Percentiles rank a stretch among this genome's conserved stretches.
These are phyloP conservation scores for Brachionus manjavacas DNA, from an alignment of 1,140 invertebrate genomes.

Conservation along the genomic window DNA sequence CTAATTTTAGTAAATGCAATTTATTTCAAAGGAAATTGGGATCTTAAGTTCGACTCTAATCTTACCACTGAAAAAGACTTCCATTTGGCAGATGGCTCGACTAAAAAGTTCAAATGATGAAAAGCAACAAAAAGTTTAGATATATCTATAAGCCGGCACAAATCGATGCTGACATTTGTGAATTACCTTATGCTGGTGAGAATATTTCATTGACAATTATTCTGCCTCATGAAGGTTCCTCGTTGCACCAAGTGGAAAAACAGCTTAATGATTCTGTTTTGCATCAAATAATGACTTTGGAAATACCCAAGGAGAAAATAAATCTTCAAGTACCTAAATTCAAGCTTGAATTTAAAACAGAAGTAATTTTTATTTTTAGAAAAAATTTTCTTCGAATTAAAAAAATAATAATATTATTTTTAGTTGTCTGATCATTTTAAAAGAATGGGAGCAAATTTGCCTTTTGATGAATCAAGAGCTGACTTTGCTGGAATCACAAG, in stretches of 20 bases:
- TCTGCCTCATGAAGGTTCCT: constrained; percentile 60
- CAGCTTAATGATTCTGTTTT: constrained; percentile 59
- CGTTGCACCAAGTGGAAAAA: constrained; percentile 58
- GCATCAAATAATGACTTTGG: constrained; percentile 43
- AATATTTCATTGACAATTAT: constrained; percentile 68
- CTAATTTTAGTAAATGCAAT: constrained; percentile 70
- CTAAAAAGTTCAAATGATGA: constrained; percentile 56
- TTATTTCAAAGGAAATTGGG: constrained; percentile 74
- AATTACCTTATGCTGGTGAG: constrained; percentile 67
- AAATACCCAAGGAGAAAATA: constrained; percentile 44
- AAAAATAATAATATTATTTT: neutral
- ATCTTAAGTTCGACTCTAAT: constrained; percentile 63
- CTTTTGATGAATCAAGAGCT: constrained; percentile 1
- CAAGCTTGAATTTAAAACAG: constrained; percentile 47
- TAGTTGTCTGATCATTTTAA: constrained; percentile 36
- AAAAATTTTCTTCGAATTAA: constrained; percentile 32
- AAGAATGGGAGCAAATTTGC: neutral
- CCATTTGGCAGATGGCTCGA: constrained; percentile 24
- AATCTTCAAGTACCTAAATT: constrained; percentile 51
- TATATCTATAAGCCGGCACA: constrained; percentile 66
- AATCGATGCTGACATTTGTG: constrained; percentile 67
- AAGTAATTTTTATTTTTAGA: constrained; percentile 53
- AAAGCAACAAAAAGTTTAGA: constrained; percentile 64
- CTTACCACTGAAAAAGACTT: constrained; percentile 59
- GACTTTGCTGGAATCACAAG: constrained; percentile 47